Evolutionary conservation across 2,113 vertebrate species (phyloP).

Genomic region (Lycocorax pyrrhopterus): DNA sequence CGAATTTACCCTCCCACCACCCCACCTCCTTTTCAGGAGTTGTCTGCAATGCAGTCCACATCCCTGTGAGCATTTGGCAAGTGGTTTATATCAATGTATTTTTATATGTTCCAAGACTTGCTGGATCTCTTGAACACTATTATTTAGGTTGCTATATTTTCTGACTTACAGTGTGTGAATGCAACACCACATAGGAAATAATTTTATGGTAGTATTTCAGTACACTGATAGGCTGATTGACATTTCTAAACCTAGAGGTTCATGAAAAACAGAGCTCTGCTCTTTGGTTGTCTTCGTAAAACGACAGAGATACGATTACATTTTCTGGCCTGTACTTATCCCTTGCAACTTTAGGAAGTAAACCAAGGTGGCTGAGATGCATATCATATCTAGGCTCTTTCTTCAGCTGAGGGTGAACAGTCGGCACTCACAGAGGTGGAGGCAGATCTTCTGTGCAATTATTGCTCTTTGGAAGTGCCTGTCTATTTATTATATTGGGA

Average conservation of each 20-base stretch:
- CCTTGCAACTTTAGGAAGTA: not conserved
- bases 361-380: not conserved
- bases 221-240: not conserved
- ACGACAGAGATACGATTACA: not conserved
- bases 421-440: not conserved
- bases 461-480: not conserved
- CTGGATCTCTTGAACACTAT: not conserved
- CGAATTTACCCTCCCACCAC: not conserved
- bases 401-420: not conserved
- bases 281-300: not conserved
- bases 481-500: not conserved
- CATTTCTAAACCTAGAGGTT: not conserved
- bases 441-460: not conserved
- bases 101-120: not conserved
- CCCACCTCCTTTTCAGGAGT: constrained; percentile 13
- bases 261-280: not conserved
- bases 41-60: not conserved
- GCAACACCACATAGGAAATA: not conserved
- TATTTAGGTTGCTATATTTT: not conserved
- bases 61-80: not conserved
- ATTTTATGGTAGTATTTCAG: not conserved
- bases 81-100: not conserved
- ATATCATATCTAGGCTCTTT: not conserved
- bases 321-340: not conserved
- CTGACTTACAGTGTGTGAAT: not conserved